A percentile compares a stretch with the other conserved stretches of the same genome.
phyloP scores from a whole-genome alignment of 2,888 invertebrate genomes.

The Clusia tigrina region DNA sequence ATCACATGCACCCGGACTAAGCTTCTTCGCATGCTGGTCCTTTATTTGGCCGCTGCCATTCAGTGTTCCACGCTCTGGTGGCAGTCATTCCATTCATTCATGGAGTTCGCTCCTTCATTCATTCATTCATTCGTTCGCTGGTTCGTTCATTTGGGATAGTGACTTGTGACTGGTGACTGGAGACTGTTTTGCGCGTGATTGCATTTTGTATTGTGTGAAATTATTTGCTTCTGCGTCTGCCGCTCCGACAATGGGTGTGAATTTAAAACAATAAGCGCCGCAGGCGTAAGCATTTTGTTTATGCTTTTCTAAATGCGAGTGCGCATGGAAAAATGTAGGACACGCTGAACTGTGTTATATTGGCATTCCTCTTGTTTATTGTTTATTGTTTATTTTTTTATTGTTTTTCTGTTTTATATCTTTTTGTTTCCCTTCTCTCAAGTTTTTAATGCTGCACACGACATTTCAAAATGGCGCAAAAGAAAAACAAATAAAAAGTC shows the following conservation, averaged over 20 bases:
- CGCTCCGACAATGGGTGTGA: conserved; percentile 7
- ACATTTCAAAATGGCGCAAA: too few relatives aligned
- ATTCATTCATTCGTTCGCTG: neutral
- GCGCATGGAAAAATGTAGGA: neutral
- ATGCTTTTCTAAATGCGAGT: neutral
- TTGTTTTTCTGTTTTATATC: conserved; percentile 12
- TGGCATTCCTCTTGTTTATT: conserved; percentile 27
- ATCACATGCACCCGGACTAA: neutral
- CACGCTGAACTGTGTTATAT: conserved; percentile 9
- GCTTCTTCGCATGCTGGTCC: neutral
- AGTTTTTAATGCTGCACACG: too few relatives aligned
- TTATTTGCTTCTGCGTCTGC: conserved; percentile 14
- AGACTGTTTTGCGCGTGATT: conserved; percentile 16
- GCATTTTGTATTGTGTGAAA: conserved; percentile 20
- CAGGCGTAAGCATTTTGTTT: conserved; percentile 3
- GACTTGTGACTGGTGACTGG: too few relatives aligned
- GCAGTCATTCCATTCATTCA: neutral
- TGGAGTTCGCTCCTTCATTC: neutral
- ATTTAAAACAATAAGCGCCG: conserved; percentile 5
- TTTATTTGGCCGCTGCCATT: neutral
- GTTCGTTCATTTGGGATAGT: neutral
- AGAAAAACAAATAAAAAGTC: too few relatives aligned
- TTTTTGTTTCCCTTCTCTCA: conserved; percentile 19
- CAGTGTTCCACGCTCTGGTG: too few relatives aligned
- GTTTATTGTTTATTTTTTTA: conserved; percentile 2